Percentiles rank a stretch among this genome's conserved stretches.
phyloP scores from a whole-genome alignment of 53 echinoderm and acorn worm species.

The Glandiceps talaboti region DNA sequence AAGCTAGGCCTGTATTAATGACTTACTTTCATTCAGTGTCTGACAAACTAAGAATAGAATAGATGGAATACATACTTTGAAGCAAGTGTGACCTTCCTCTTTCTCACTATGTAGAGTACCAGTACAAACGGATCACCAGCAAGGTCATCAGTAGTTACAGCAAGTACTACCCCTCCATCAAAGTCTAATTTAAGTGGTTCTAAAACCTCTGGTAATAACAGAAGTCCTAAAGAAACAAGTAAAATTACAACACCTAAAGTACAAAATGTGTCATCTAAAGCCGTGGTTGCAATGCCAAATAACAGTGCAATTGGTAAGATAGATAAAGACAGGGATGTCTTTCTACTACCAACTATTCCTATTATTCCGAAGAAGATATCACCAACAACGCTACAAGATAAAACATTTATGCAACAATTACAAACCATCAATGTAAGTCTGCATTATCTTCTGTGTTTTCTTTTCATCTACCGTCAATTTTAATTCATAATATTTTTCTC shows the following conservation, averaged over 20 bases:
- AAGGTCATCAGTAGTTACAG: neutral
- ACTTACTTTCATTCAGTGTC: too few species aligned
- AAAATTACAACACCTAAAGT: slow-evolving; percentile 10
- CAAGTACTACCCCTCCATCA: slow-evolving; percentile 40
- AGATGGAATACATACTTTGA: too few species aligned
- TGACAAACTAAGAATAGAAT: too few species aligned
- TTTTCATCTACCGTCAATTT: too few species aligned
- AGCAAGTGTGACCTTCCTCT: neutral
- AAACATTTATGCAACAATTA: slow-evolving; percentile 40
- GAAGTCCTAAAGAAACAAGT: slow-evolving; percentile 12
- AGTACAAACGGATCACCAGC: slow-evolving; percentile 15
- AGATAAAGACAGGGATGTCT: slow-evolving; percentile 33
- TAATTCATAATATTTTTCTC: too few species aligned
- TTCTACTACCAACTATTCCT: slow-evolving; percentile 31
- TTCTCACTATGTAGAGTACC: neutral
- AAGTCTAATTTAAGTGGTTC: slow-evolving; percentile 23
- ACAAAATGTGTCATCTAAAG: neutral
- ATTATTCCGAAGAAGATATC: slow-evolving; percentile 13
- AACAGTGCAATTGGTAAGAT: slow-evolving; percentile 1
- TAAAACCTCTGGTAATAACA: slow-evolving; percentile 29
- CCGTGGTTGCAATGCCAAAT: neutral
- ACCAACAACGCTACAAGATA: slow-evolving; percentile 14
- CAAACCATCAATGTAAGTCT: slow-evolving; percentile 41
- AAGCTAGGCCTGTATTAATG: too few species aligned
- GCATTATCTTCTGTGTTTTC: too few species aligned